Base-by-base conservation (phyloP, 2,797 vertebrate species). In the Rhinella marina region DNA sequence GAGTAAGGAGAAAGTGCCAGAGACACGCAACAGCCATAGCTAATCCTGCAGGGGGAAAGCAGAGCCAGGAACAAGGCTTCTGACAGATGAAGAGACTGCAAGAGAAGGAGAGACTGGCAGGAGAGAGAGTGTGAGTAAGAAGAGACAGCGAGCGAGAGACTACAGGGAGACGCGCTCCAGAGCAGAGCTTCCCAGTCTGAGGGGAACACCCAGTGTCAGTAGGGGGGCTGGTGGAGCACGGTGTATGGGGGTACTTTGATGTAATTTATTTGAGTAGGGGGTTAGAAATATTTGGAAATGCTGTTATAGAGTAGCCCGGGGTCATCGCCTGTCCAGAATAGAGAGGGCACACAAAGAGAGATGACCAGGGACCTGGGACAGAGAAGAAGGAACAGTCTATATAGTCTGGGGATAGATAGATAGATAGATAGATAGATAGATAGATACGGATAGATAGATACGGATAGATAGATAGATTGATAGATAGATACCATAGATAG, bases 41-140 rank as follows among this genome's bases (percentile, higher is more conserved):
- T 84, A 75, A 75, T 84, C 82, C 68, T 29, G 62, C 41, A 11
- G 41, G 68, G 32, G 56, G 52, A 78, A 16, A 27, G 50, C 61
- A 41, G 41, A 41, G 41, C 41, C 41, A 41, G 41, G 41, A 41
- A 41, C 41, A 41, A 41, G 41, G 41, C 41, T 41, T 41, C 41
- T 68, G 86, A 64, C 80, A 82, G 72, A 88, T 72, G 79, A 73
- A 83, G 81, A 82, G 52, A 73, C 32, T 75, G 80, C 23, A 66
- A 23, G 81, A 76, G n/a, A 83, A 21, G 59, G 56, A 75, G 57
- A 87, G 52, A 17, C 59, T 70, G 57, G 57, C 50, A 72, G 50
- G 25, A 52, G 29, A 75, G 79, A 62, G 50, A 56, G 72, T 68
- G 81, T 82, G 70, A 82, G 80, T 75, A 75, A 84, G 25, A 64